Percentiles rank a stretch among this genome's conserved stretches.
Conservation (phyloP, 2,797 vertebrate species). For the Gymnocypris eckloni region DNA sequence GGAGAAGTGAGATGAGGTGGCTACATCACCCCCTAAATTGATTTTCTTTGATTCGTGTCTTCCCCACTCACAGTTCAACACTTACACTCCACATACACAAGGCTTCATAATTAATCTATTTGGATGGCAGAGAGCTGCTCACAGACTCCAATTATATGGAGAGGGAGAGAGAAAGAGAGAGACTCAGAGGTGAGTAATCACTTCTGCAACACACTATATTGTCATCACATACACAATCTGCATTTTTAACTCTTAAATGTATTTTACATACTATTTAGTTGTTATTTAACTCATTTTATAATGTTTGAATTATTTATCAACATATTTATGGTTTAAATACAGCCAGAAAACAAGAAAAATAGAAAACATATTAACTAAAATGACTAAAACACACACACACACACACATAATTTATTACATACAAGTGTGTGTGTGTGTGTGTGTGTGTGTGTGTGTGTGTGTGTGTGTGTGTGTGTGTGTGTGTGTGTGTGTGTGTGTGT, state of each 20-base stretch:
- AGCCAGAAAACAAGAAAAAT: background rate
- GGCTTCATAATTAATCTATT: constrained; percentile 64
- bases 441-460: too few species aligned
- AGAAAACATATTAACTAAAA: too few species aligned
- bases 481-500: too few species aligned
- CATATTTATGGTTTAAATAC: background rate
- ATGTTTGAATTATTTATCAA: background rate
- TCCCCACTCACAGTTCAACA: constrained; percentile 55
- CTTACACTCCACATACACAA: constrained; percentile 54
- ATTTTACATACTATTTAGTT: background rate
- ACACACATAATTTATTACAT: too few species aligned
- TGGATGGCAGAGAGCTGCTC: constrained; percentile 54
- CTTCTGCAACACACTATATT: constrained; percentile 20
- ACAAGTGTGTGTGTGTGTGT: too few species aligned
- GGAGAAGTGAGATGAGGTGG: constrained; percentile 54
- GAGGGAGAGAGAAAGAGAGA: constrained; percentile 20
- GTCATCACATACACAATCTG: background rate
- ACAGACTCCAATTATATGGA: constrained; percentile 58
- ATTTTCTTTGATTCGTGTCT: constrained; percentile 72
- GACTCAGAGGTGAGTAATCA: constrained; percentile 34
- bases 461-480: too few species aligned
- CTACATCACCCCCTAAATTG: constrained; percentile 63
- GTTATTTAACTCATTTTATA: background rate
- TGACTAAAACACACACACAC: too few species aligned
- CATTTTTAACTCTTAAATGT: background rate